A percentile compares a stretch with the other conserved stretches of the same genome.
Evolutionary conservation across 2,888 invertebrate genomes (phyloP).

Genomic region (Acrobasis repandana): DNA sequence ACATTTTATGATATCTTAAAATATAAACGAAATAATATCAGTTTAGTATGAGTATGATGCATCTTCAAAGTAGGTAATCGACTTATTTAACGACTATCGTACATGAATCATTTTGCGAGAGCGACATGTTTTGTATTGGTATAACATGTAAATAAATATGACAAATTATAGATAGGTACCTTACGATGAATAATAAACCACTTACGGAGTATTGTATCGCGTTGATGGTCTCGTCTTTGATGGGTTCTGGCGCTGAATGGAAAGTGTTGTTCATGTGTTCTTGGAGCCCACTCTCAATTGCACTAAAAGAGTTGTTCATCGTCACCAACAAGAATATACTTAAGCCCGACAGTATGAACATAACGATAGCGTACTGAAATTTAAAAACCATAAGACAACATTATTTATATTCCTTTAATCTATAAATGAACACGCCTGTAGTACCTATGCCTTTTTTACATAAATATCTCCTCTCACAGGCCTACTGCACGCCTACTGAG

Average conservation of each 20-base stretch:
- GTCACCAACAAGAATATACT: background rate
- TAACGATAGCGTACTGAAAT: slow-evolving; percentile 6
- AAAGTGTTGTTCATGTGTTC: background rate
- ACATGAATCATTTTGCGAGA: no score
- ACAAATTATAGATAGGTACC: background rate
- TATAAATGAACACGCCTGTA: no score
- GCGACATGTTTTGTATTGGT: background rate
- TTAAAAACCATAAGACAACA: no score
- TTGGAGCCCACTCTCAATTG: background rate
- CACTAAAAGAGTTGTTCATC: background rate
- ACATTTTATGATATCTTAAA: no score
- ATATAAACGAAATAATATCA: no score
- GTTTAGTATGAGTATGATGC: no score
- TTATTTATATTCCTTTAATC: no score
- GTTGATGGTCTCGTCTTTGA: slow-evolving; percentile 1
- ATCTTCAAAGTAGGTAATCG: no score
- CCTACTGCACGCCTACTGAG: no score
- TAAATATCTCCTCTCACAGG: no score
- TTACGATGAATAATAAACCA: background rate
- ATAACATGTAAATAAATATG: background rate
- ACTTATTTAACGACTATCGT: no score
- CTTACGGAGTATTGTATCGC: slow-evolving; percentile 5
- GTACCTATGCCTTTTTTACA: no score
- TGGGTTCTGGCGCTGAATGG: background rate
- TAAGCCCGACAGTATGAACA: background rate